Percentiles rank a stretch among this genome's conserved stretches.
These are phyloP conservation scores for Calidris pygmaea DNA, from an alignment of 2,113 vertebrate species.

Conservation along the genomic window DNA sequence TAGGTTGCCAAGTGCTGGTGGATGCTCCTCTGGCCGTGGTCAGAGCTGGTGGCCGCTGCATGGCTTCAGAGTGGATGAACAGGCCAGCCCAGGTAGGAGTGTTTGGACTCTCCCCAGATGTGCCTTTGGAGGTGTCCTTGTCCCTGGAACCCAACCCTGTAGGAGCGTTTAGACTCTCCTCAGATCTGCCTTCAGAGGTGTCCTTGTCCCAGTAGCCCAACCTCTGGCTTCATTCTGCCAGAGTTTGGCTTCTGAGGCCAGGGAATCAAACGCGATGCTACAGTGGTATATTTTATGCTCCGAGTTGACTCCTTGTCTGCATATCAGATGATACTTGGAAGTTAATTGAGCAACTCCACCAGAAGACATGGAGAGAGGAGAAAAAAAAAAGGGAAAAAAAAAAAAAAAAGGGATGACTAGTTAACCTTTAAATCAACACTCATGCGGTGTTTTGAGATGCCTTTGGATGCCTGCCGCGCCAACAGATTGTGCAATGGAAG, in stretches of 20 bases:
- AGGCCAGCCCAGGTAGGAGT: background rate
- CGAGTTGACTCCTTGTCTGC: background rate
- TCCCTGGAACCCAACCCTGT: background rate
- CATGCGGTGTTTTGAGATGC: constrained; percentile 26
- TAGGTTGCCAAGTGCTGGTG: background rate
- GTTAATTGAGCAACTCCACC: constrained; percentile 16
- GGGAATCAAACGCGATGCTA: background rate
- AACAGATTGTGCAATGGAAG: constrained; percentile 51
- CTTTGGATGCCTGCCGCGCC: constrained; percentile 46
- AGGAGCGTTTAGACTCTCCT: background rate
- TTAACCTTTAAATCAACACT: constrained; percentile 61
- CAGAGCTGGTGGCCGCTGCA: background rate
- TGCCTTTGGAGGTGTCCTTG: background rate
- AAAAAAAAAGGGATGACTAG: background rate
- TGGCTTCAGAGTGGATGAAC: accelerated
- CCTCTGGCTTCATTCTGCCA: background rate
- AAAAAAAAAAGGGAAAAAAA: background rate
- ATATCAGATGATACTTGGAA: background rate
- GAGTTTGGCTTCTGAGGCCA: background rate
- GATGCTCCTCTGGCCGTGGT: background rate
- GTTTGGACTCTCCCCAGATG: background rate
- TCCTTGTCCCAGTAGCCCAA: background rate
- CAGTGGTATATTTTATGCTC: background rate
- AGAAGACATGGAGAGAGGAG: background rate
- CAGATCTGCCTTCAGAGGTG: background rate